These are phyloP conservation scores for Ctenoplectra terminalis DNA, from an alignment of 1,140 invertebrate species.

Conservation along the genomic window DNA sequence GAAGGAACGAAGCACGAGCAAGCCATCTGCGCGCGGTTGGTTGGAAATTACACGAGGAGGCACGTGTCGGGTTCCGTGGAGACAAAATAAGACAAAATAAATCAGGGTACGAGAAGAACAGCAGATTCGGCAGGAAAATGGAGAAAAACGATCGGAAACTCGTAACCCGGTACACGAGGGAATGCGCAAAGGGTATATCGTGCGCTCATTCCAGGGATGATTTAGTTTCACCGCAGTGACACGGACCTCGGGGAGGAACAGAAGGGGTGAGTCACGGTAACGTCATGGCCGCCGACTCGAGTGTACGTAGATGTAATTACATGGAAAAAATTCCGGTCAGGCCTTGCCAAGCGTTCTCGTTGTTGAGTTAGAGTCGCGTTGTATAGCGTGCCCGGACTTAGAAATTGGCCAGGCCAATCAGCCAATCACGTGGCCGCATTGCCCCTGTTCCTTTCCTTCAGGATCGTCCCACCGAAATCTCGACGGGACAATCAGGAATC, in stretches of 20 bases:
- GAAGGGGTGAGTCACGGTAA: not conserved
- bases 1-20: too few relatives aligned
- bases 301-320: slow-evolving; percentile 76
- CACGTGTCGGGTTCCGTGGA: not conserved
- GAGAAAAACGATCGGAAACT: not conserved
- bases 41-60: not conserved
- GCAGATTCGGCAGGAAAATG: slow-evolving; percentile 17
- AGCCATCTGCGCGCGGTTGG: too few relatives aligned
- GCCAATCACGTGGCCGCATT: slow-evolving; percentile 66
- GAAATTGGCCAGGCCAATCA: slow-evolving; percentile 71
- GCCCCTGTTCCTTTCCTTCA: slow-evolving; percentile 35
- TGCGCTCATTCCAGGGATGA: slow-evolving; percentile 69
- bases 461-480: slow-evolving; percentile 60
- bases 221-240: slow-evolving; percentile 66
- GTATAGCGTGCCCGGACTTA: slow-evolving; percentile 70
- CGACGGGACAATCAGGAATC: slow-evolving; percentile 65
- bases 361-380: slow-evolving; percentile 68
- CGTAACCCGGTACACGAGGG: slow-evolving; percentile 11
- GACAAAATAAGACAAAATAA: slow-evolving; percentile 3
- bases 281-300: not conserved
- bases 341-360: slow-evolving; percentile 67
- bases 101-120: not conserved
- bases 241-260: not conserved
- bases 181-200: slow-evolving; percentile 20
- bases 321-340: slow-evolving; percentile 79